Base-by-base conservation (phyloP, 2,797 vertebrate species). In the Rousettus madagascariensis region DNA sequence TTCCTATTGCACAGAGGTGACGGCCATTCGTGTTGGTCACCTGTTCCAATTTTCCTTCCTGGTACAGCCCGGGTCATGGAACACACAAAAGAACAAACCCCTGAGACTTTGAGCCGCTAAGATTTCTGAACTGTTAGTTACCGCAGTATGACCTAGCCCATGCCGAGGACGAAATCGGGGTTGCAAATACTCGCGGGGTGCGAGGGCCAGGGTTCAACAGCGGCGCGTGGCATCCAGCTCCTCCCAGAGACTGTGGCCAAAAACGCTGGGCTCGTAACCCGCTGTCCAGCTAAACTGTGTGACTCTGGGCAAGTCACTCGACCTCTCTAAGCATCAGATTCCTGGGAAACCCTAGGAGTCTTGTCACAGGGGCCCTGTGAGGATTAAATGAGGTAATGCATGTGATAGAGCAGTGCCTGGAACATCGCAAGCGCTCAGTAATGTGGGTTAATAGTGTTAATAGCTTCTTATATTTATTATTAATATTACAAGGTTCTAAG, bases 211-310 rank as follows among this genome's bases (percentile, higher is more conserved):
- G 55, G 2, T 24, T 41, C 53, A 63, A n/a, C 1, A 30, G 75
- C 85, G 41, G 26, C 41, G 8, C 9, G 6, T 0, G 5, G 11
- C 0, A 22, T 9, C 51, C 1, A 11, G n/a, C n/a, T 26, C 46
- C 12, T n/a, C 53, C 38, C 49, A 8, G 22, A 43, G 74, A 16
- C 0, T 28, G 22, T 3, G 26, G 79, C 28, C 49, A 11, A 3
- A 4, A 19, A n/a, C 33, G n/a, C 36, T 53, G 6, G 24, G 28
- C 41, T 66, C 66, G 16, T 11, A 7, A 10, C 28, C 33, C 2
- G 3, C 5, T 10, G 41, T 10, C 72, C 13, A 16, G 30, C 55
- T 89, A 46, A 38, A 16, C 38, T 59, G 3, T 49, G 83, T 36
- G 78, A 51, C 57, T 55, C 1, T 38, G 24, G 61, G 43, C 3